Base-by-base conservation (phyloP, 2,888 invertebrate species). In the Thereva nobilitata region DNA sequence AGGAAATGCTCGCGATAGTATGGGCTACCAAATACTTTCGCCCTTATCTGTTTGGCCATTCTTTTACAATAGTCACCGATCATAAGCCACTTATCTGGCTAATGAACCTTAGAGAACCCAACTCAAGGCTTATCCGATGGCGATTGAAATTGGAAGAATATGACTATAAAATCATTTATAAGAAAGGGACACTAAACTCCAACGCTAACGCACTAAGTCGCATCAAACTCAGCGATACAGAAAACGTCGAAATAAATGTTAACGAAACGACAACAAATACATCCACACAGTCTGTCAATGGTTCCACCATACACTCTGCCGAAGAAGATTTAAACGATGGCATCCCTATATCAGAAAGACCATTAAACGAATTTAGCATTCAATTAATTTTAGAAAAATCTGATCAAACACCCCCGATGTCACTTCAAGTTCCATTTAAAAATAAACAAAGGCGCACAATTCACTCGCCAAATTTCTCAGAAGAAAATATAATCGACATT, bases 291-390 rank as follows among this genome's bases (percentile, higher is more conserved):
- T 34, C 34, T 1, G 38, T 9, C 23, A 50, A 53, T 41, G 64
- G 64, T 8, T 61, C 64, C 41, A 67, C 67, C 6, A 65, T 70
- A 37, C 69, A 71, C 41, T 72, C 70, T 4, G 61, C 68, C 4
- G 12, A 65, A 1, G 72, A 72, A 68, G 68, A 72, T 35, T 34
- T 67, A 1, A 53, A 69, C 52, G 70, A 72, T 6, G 70, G 69
- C 5, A 72, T 74, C 3, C 68, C 57, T n/a, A 74, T 73, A 9
- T 71, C 71, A 5, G 71, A 72, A 67, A 67, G 71, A 69, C 72
- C 73, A 34, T 12, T 73, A 23, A 73, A 74, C 44, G 70, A 69
- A 49, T 70, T 71, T 23, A 56, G 38, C 9, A n/a, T 66, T 34
- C 70, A 70, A 66, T 9, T 69, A 4, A 54, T 67, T 10, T 50